Evolutionary conservation across 2,888 invertebrate species (phyloP), one percentile per base, ranked within the genome.

Genomic region (Drosophila ustulata): DNA sequence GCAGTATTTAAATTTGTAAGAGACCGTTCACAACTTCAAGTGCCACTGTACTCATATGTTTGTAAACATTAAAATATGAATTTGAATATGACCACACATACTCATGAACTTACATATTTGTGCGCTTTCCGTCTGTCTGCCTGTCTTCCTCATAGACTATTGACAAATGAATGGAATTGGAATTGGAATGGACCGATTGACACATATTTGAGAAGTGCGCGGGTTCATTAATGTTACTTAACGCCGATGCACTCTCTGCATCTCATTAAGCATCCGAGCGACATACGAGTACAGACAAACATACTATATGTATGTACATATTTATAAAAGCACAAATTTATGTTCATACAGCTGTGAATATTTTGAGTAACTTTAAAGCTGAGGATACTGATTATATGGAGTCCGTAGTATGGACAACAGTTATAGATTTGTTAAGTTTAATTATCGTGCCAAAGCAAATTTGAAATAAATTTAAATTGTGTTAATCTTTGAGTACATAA

Each of bases 121-220:
- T 37, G 37, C 37, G 37, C 2, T n/a, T 34, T 50, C 50, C 30
- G 32, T 30, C 28, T 18, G 13, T 57, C 26, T 25, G n/a, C 13
- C 47, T 18, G 25, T 52, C 25, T 23, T n/a, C 25, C 45, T 25
- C 23, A 13, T 13, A 28, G 39, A 43, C 37, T 55, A 55, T 78
- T 47, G 43, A 69, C 62, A 70, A 66, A 66, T 70, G 66, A 46
- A 52, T 58, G 61, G 53, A 71, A 70, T 77, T 73, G 71, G 30
- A 75, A 71, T 67, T 76, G 75, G 43, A 78, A 74, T 71, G 71
- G 67, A 51, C 43, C 75, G 63, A 81, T 79, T 81, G 79, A 79
- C 79, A 79, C 66, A 79, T 79, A 68, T 79, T 79, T 63, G 58
- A 75, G 68, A 65, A 79, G 82, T 78, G 82, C 82, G 66, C 62